Evolutionary conservation across 23 tunicate species (phyloP), one percentile per base, ranked within the genome.

Genomic region (Ascidia mentula): DNA sequence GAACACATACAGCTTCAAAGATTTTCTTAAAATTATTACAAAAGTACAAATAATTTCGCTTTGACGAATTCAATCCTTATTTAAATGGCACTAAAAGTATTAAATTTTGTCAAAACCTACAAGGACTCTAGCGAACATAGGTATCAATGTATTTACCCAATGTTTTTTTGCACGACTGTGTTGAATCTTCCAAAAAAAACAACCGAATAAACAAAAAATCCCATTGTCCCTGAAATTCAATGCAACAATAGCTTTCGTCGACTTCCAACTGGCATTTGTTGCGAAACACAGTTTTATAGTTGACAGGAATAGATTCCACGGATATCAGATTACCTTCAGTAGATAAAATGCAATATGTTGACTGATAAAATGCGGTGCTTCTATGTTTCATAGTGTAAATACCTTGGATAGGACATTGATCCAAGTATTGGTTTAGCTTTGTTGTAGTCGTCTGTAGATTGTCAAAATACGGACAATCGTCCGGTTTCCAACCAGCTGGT

Each of bases 161-260:
- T 9, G 65, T 3, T 1, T 28, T 53, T 26, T 53, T 26, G 24
- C 65, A 9, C 24, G 65, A 28, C 13, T 53, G 65, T 28, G 65
- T 53, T 53, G 13, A 9, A 53, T 46, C 36, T 36, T 45, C 69
- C 1, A 81, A 33, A 71, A 22, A 84, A 69, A 80, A 90, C 45
- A 90, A 12, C 18, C 95, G 80, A 30, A 82, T 46, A 34, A 80
- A 61, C 46, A 84, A 71, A 69, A 90, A 45, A 20, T 80, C 75
- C 89, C 95, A 90, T 36, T 73, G 60, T 24, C 89, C 89, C 32
- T 83, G 89, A 12, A 59, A 80, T 46, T 90, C 95, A 4, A 84
- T 7, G 34, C 82, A 72, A 77, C 82, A 84, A 69, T 90, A 90
- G 22, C 75, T 53, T 5, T 79, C 59, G 34, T 90, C 89, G 18